Base-by-base conservation (phyloP, 2,888 invertebrate species). In the Thyatira batis region DNA sequence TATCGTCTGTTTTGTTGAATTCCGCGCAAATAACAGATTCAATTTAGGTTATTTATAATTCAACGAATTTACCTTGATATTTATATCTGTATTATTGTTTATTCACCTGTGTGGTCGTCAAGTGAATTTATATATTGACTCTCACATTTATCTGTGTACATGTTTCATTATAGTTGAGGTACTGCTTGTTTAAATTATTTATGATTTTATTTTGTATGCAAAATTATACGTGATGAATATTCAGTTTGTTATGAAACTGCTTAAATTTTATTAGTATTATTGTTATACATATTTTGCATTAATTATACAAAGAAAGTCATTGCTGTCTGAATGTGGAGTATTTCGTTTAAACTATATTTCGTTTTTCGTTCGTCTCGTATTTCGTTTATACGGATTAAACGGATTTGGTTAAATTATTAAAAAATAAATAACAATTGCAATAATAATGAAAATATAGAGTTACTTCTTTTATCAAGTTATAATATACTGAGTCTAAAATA, bases 11-110 rank as follows among this genome's bases (percentile, higher is more conserved):
- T 69, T 60, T 69, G 60, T 66, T 67, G 51, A 54, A 55, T 65
- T 61, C 58, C 58, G 57, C 63, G 67, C 61, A 63, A 67, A 67
- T 59, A 59, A 17, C 51, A 53, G 63, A 65, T 65, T 63, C 53
- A 66, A 65, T 58, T 28, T 20, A 28, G 2, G 17, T 48, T 25
- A 11, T 55, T 25, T 53, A 51, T 55, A 56, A 55, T n/a, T n/a
- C n/a, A n/a, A n/a, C n/a, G n/a, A n/a, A n/a, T n/a, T n/a, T n/a
- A n/a, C n/a, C n/a, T n/a, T n/a, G n/a, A n/a, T n/a, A n/a, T n/a
- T n/a, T n/a, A n/a, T n/a, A n/a, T n/a, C n/a, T n/a, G n/a, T n/a
- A n/a, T n/a, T n/a, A n/a, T n/a, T 57, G 54, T 62, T 58, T 54
- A 54, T 54, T 52, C 49, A 55, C 54, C 30, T 62, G 23, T 4